Base-by-base conservation (phyloP, 1,140 invertebrate species). In the Drosophila dunni region DNA sequence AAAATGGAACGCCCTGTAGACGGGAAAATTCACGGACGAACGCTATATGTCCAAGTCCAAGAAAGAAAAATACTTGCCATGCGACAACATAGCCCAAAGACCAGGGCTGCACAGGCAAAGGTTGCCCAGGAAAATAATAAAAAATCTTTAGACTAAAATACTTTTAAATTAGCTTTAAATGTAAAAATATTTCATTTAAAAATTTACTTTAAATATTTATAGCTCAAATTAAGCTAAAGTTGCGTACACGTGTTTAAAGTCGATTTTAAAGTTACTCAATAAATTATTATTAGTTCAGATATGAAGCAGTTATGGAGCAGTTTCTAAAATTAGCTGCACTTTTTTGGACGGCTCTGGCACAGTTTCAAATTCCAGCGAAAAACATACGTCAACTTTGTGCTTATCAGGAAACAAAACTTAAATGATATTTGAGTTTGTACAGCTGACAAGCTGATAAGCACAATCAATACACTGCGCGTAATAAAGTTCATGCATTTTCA, bases 11-110 rank as follows among this genome's bases (percentile, higher is more conserved):
- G 54, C 61, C 61, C 57, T 66, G 50, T 65, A 63, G 33, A 34
- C 53, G 36, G 53, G 53, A 79, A 88, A 88, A 88, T 86, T 86
- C 83, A 88, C 83, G 83, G 76, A 86, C 83, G 83, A 88, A 76
- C 79, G 84, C 79, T 86, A 77, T 88, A 81, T 88, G 83, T 88
- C 79, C 84, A 86, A 88, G 83, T 86, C 83, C 83, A 88, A 86
- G 83, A 89, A 86, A 83, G 83, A 86, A 85, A 86, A 86, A 86
- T 86, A 89, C 83, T 86, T 88, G 83, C 83, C 79, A 85, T 80
- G 83, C 83, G 84, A 88, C 83, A 86, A 86, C 83, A 71, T 67
- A 70, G 65, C 78, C 78, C 70, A 86, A 62, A 69, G 63, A 69
- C 72, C 72, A 75, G 72, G 72, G 72, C 67, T 75, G 67, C 66